phyloP scores from a whole-genome alignment of 2,113 vertebrate species.

The Sander lucioperca region DNA sequence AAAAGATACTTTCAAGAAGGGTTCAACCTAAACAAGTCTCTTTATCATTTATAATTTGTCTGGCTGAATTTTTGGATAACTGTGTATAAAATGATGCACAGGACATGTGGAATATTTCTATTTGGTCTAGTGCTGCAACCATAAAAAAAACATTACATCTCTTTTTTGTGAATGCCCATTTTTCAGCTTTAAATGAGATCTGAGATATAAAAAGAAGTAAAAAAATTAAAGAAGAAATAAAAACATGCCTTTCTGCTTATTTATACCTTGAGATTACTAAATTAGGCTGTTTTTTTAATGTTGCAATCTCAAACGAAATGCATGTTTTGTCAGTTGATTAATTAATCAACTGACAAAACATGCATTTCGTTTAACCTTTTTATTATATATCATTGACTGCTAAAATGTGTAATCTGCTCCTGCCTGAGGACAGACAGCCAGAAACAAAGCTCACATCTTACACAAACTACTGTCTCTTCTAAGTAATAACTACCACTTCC shows the following conservation, averaged over 20 bases:
- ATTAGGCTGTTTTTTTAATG: neutral
- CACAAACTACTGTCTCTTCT: neutral
- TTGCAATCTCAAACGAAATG: neutral
- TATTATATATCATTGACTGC: neutral
- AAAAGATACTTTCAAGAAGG: too few species aligned
- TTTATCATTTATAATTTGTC: too few species aligned
- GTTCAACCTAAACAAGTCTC: too few species aligned
- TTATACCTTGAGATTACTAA: neutral
- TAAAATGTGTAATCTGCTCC: neutral
- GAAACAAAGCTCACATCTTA: neutral
- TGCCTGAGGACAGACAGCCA: neutral
- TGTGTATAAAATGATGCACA: neutral
- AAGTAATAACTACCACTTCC: slow-evolving; percentile 46
- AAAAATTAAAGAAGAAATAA: neutral
- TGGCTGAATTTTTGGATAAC: neutral
- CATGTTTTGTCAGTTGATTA: neutral
- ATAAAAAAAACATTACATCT: neutral
- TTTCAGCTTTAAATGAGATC: too few species aligned
- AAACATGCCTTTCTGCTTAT: neutral
- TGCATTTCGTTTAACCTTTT: neutral
- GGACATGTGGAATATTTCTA: neutral
- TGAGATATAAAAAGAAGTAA: too few species aligned
- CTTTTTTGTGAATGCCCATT: neutral
- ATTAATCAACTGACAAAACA: too few species aligned
- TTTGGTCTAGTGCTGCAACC: neutral